Conservation (phyloP, 2,113 vertebrate genomes). For the Myrmecobius fasciatus region DNA sequence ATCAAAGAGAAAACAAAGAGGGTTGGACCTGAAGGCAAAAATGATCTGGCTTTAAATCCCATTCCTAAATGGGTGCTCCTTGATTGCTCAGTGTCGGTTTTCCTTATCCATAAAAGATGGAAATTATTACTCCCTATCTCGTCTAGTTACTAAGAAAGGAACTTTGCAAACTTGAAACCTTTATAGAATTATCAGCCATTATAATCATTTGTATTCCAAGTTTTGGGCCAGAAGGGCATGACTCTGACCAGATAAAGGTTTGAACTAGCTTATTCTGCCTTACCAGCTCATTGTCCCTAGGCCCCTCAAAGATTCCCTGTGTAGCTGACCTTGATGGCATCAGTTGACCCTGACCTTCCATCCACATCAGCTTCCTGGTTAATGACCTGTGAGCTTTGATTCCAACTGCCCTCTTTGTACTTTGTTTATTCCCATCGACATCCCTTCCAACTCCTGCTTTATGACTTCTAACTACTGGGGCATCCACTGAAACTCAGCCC, state of each 20-base stretch:
- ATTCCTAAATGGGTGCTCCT: neutral
- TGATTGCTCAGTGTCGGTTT: neutral
- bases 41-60: neutral
- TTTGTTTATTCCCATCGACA: neutral
- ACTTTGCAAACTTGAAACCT: neutral
- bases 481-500: neutral
- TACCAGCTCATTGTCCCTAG: neutral
- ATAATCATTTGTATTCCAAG: neutral
- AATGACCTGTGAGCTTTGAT: neutral
- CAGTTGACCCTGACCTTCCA: neutral
- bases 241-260: neutral
- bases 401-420: neutral
- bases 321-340: neutral
- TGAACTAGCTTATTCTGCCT: neutral
- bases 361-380: neutral
- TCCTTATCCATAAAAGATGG: neutral
- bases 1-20: neutral
- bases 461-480: neutral
- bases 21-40: neutral
- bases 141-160: neutral
- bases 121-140: neutral
- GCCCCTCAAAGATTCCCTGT: neutral
- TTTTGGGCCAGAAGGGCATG: neutral
- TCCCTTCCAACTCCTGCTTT: neutral
- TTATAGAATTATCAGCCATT: neutral